Evolutionary conservation across 2,797 vertebrate species (phyloP).

Genomic region (Lycodopsis pacificus): DNA sequence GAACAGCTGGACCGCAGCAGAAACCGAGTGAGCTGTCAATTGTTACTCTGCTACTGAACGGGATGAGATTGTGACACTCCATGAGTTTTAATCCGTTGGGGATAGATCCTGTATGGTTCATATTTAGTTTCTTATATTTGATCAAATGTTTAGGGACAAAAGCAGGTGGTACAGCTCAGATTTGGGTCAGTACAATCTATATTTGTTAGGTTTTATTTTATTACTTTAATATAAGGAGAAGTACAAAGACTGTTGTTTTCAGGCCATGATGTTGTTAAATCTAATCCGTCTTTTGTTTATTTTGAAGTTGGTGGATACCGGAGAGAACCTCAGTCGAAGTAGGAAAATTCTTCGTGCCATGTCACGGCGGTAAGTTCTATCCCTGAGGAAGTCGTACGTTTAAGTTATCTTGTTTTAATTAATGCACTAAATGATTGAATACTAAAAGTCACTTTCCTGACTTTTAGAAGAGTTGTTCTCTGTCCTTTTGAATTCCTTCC

Average conservation of each 20-base stretch:
- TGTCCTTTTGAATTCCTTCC: not conserved
- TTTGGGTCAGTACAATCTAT: not conserved
- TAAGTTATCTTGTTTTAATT: not conserved
- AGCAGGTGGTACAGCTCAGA: not conserved
- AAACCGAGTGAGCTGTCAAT: constrained; percentile 85
- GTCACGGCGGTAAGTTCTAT: constrained; percentile 89
- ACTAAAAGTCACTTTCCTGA: not conserved
- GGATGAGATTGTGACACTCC: not conserved
- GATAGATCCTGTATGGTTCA: not conserved
- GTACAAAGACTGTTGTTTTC: not conserved
- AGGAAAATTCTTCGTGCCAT: constrained; percentile 94
- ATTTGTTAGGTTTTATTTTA: not conserved
- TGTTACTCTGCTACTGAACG: rapidly evolving
- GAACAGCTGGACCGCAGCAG: constrained; percentile 95
- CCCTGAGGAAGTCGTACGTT: not conserved
- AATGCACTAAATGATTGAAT: not conserved
- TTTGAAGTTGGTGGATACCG: constrained; percentile 91
- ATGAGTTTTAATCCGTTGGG: not conserved
- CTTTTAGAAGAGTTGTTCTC: not conserved
- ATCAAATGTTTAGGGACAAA: not conserved
- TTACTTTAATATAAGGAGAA: not conserved
- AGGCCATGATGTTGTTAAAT: not conserved
- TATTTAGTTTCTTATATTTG: not conserved
- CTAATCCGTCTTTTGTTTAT: constrained; percentile 28
- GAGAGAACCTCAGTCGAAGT: constrained; percentile 94